These are phyloP conservation scores for Callimorpha dominula DNA, from an alignment of 2,888 invertebrate species.

Conservation along the genomic window DNA sequence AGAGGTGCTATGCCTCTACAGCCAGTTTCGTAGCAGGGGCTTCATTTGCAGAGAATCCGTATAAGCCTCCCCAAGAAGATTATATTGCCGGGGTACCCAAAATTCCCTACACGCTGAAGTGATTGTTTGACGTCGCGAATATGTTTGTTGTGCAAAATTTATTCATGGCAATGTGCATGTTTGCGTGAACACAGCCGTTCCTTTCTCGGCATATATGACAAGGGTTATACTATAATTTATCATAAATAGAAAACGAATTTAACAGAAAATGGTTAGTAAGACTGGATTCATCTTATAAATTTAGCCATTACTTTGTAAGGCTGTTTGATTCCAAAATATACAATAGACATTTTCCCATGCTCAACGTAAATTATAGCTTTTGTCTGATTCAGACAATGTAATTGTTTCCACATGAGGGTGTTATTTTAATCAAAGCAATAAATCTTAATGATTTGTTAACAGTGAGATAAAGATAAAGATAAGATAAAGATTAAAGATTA, in stretches of 20 bases:
- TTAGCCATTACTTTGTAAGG: too few relatives aligned
- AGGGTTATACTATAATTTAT: conserved; percentile 8
- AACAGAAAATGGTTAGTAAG: not conserved
- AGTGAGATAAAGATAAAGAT: too few relatives aligned
- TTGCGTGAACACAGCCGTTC: conserved; percentile 3
- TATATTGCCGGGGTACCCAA: conserved; percentile 10
- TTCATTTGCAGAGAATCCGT: conserved; percentile 23
- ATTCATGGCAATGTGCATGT: conserved; percentile 13
- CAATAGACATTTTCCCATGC: too few relatives aligned
- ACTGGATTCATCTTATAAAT: too few relatives aligned
- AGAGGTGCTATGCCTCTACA: conserved; percentile 18
- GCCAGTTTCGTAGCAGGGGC: conserved; percentile 9
- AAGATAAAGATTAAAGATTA: too few relatives aligned
- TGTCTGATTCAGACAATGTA: too few relatives aligned
- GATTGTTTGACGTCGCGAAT: conserved; percentile 16
- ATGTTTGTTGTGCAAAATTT: conserved; percentile 18
- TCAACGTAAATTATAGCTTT: too few relatives aligned
- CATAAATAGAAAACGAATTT: conserved; percentile 4
- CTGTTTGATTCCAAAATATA: too few relatives aligned
- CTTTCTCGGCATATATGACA: not conserved
- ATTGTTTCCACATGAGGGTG: too few relatives aligned
- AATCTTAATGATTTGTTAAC: not conserved
- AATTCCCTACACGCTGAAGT: conserved; percentile 11
- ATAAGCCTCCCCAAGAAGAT: conserved; percentile 22
- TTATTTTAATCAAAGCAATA: not conserved